phyloP scores from a whole-genome alignment of 2,888 invertebrate genomes.

The Drosophila aldrichi region DNA sequence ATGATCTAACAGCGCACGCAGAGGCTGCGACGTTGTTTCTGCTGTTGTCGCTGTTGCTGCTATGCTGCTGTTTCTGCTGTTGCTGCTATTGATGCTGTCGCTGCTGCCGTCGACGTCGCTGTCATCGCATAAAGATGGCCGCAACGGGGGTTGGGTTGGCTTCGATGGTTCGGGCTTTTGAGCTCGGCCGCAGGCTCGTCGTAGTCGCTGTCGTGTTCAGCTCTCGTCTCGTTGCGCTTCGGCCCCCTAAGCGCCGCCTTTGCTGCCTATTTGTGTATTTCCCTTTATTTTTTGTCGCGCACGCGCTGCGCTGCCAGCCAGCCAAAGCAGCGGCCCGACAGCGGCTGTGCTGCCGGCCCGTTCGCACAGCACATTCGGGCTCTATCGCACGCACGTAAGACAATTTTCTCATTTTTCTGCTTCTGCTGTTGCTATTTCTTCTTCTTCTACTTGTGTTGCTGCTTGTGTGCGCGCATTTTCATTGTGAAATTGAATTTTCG shows the following conservation, averaged over 20 bases:
- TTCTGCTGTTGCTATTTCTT: constrained; percentile 51
- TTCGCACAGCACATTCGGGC: constrained; percentile 11
- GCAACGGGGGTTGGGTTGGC: constrained; percentile 62
- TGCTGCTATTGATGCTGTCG: constrained; percentile 13
- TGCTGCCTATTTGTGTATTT: constrained; percentile 56
- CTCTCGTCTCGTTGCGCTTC: constrained; percentile 21
- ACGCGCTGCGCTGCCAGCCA: constrained; percentile 70
- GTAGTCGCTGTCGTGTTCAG: constrained; percentile 3
- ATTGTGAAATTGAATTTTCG: constrained; percentile 84
- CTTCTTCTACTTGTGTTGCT: background rate
- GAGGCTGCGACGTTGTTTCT: constrained; percentile 68
- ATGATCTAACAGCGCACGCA: constrained; percentile 80
- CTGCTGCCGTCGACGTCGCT: constrained; percentile 13
- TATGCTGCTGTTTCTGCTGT: constrained; percentile 7
- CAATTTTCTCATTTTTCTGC: constrained; percentile 83
- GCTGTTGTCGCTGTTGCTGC: constrained; percentile 23
- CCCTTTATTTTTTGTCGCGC: constrained; percentile 74
- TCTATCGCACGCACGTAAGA: constrained; percentile 64
- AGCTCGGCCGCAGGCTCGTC: constrained; percentile 29
- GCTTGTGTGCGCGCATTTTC: constrained; percentile 63
- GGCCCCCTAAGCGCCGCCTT: constrained; percentile 79
- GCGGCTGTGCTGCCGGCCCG: constrained; percentile 18
- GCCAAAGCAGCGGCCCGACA: constrained; percentile 65
- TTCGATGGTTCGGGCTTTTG: constrained; percentile 34
- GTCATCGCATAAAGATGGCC: constrained; percentile 64